Evolutionary conservation across 2,113 vertebrate genomes (phyloP).

Genomic region (Podarcis raffonei): DNA sequence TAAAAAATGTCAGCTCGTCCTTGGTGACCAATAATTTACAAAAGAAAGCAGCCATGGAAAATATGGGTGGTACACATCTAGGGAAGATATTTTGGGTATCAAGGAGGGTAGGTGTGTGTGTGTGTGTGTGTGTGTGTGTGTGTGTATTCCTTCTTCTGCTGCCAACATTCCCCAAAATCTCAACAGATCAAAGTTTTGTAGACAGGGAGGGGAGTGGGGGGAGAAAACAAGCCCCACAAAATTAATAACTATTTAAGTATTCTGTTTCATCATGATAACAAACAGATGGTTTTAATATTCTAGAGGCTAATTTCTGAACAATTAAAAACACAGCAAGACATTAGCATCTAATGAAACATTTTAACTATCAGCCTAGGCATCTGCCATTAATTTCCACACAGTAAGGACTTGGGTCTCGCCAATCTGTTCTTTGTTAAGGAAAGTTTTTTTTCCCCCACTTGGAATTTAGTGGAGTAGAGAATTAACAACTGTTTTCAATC

Average conservation of each 20-base stretch:
- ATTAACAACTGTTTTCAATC: conserved; percentile 99
- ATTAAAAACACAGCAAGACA: conserved; percentile 98
- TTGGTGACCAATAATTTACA: conserved; percentile 62
- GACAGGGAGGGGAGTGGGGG: conserved; percentile 59
- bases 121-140: background rate
- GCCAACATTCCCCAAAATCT: conserved; percentile 70
- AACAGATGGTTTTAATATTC: conserved; percentile 99
- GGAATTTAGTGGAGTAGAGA: conserved; percentile 93
- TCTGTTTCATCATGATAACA: conserved; percentile 91
- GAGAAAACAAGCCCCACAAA: conserved; percentile 70
- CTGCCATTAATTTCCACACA: conserved; percentile 96
- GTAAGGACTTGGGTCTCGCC: conserved; percentile 90
- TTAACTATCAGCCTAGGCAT: conserved; percentile 95
- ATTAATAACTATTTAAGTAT: conserved; percentile 89
- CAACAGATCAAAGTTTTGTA: conserved; percentile 80
- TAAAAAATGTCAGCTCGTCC: conserved; percentile 52
- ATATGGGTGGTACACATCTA: conserved; percentile 63
- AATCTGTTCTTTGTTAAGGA: conserved; percentile 95
- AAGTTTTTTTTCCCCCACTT: conserved; percentile 76
- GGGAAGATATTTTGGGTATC: conserved; percentile 54
- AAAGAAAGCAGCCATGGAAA: conserved; percentile 63
- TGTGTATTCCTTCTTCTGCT: conserved; percentile 60
- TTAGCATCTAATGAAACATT: conserved; percentile 99
- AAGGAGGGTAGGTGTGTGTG: conserved; percentile 45
- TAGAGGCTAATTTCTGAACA: conserved; percentile 97